These are phyloP conservation scores for Saccopteryx bilineata DNA, from an alignment of 2,113 vertebrate species.

Conservation along the genomic window DNA sequence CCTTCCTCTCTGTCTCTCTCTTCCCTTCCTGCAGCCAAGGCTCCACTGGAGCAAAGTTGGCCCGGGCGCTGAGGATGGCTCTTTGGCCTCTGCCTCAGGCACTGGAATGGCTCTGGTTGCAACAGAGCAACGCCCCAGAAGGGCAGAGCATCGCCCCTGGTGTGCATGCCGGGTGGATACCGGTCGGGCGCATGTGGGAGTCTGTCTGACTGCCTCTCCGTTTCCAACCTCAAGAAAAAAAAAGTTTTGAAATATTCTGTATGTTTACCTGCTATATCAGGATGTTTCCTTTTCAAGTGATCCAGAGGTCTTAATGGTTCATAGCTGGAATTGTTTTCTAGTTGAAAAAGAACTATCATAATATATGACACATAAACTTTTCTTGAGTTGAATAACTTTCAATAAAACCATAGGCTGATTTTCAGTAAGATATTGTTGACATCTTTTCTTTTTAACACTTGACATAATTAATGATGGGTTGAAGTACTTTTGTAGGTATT, in stretches of 20 bases:
- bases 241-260: background rate
- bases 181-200: no score
- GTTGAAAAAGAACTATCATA: background rate
- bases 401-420: background rate
- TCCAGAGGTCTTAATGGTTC: background rate
- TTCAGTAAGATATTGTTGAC: background rate
- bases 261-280: background rate
- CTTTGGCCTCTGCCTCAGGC: no score
- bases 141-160: no score
- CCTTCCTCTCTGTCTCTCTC: no score
- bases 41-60: no score
- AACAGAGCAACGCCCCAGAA: no score
- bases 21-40: no score
- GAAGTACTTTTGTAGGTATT: background rate
- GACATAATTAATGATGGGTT: background rate
- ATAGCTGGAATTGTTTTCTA: background rate
- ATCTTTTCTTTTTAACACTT: conserved; percentile 29
- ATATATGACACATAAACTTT: background rate
- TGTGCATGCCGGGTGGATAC: no score
- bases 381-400: background rate
- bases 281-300: conserved; percentile 40
- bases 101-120: no score
- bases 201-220: no score
- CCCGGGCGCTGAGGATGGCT: no score
- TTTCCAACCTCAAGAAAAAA: no score